Evolutionary conservation across 1,140 invertebrate genomes (phyloP), one percentile per base, ranked within the genome.

Genomic region (Amphibalanus amphitrite): DNA sequence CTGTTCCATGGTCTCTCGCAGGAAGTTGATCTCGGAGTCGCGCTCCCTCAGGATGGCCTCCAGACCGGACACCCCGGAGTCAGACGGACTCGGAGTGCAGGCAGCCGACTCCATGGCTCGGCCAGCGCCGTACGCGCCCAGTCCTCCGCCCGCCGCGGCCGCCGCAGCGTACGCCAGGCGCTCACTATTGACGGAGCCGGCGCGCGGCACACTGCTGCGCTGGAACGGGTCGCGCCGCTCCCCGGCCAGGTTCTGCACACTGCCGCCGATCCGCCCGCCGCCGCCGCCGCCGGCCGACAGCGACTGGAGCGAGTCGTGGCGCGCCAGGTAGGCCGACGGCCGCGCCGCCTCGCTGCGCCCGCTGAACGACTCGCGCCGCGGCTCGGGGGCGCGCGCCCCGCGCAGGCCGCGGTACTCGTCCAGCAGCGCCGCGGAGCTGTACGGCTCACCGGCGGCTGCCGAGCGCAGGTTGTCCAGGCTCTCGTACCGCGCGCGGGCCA

Each of bases 61-160:
- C 73, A 91, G 81, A 76, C 92, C 90, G 0, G 88, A 88, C 8
- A 91, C 87, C 28, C 89, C 88, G 28, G 89, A 90, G 79, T 92
- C 90, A 29, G 87, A 89, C 0, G 90, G 89, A 4, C 89, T 90
- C 0, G 90, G 89, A 29, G 89, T 90, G 65, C 89, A 89, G 29
- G 89, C 90, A 26, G 23, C 64, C 20, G 64, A 23, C 4, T 65
- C 64, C 64, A 67, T 25, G 28, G n/a, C 28, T 1, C 65, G 3
- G 4, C 23, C 28, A 25, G 26, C 28, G 65, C 17, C 28, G 65
- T 67, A 13, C 65, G 26, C 28, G 17, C 64, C 64, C 6, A 65
- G 23, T 6, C 64, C 64, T 26, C 6, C 23, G 20, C 26, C 28
- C n/a, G 28, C 28, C 3, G 65, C n/a, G 3, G 65, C 28, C n/a